phyloP scores from a whole-genome alignment of 2,797 vertebrate genomes.

The Diglossa cyanea region DNA sequence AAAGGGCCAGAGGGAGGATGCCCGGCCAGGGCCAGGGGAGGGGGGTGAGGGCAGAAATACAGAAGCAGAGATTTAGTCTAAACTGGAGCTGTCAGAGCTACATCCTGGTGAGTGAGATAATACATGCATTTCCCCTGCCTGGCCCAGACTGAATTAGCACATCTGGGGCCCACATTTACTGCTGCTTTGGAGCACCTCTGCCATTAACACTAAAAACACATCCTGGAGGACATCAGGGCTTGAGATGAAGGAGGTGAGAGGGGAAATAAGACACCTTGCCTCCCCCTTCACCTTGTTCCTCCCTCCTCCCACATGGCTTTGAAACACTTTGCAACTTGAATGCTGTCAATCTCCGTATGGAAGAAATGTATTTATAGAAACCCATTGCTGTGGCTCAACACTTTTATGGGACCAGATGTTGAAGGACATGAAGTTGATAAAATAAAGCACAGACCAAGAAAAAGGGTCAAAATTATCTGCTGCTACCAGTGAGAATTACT shows the following conservation, averaged over 20 bases:
- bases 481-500: neutral
- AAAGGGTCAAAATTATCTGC: neutral
- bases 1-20: fast-evolving
- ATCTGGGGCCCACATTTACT: conserved; percentile 58
- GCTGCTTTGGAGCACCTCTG: neutral
- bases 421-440: neutral
- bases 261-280: conserved; percentile 67
- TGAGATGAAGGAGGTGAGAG: conserved; percentile 60
- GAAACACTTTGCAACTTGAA: neutral
- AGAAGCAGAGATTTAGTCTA: neutral
- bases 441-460: neutral
- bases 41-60: neutral
- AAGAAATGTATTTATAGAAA: conserved; percentile 69
- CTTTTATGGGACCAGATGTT: conserved; percentile 18
- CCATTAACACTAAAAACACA: conserved; percentile 44
- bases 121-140: neutral
- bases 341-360: conserved; percentile 54
- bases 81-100: conserved; percentile 1
- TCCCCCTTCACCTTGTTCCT: conserved; percentile 37
- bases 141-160: conserved; percentile 4
- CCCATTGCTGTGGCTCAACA: neutral
- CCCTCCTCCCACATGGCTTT: neutral
- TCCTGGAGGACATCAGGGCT: conserved; percentile 35
- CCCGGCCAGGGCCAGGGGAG: neutral
- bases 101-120: neutral